Percentiles rank a stretch among this genome's conserved stretches.
These are phyloP conservation scores for Aphidius gifuensis DNA, from an alignment of 1,140 invertebrate species.

Conservation along the genomic window DNA sequence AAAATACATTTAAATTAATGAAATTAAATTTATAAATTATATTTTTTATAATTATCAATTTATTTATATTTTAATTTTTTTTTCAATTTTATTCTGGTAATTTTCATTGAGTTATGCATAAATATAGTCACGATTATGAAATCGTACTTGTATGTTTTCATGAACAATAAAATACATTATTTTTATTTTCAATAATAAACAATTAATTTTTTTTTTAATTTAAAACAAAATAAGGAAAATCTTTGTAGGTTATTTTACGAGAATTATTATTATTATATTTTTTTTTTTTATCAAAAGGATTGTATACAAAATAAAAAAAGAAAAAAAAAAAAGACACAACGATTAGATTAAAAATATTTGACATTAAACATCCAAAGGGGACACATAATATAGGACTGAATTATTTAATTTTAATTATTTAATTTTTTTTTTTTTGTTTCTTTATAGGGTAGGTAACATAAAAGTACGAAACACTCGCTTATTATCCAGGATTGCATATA, in stretches of 20 bases:
- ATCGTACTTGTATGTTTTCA: too few species aligned
- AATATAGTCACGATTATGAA: too few species aligned
- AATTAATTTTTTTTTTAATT: too few species aligned
- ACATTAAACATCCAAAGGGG: conserved; percentile 44
- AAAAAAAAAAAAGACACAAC: conserved; percentile 38
- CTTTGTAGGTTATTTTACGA: background rate
- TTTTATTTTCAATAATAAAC: too few species aligned
- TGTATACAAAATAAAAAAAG: background rate
- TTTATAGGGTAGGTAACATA: background rate
- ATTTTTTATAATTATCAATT: too few species aligned
- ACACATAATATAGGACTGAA: conserved; percentile 32
- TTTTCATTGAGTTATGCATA: too few species aligned
- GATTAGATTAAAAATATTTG: conserved; percentile 43
- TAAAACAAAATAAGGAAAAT: too few species aligned
- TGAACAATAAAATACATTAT: too few species aligned
- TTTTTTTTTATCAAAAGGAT: background rate
- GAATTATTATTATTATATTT: conserved; percentile 16
- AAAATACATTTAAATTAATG: too few species aligned
- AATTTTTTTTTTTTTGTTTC: conserved; percentile 8
- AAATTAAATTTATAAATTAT: too few species aligned
- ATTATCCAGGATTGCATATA: background rate
- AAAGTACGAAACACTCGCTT: background rate
- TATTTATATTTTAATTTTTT: background rate
- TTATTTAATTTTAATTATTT: too few species aligned
- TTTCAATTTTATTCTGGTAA: background rate